phyloP scores from a whole-genome alignment of 2,888 invertebrate species.

The Sinodicranocentrus sp. region DNA sequence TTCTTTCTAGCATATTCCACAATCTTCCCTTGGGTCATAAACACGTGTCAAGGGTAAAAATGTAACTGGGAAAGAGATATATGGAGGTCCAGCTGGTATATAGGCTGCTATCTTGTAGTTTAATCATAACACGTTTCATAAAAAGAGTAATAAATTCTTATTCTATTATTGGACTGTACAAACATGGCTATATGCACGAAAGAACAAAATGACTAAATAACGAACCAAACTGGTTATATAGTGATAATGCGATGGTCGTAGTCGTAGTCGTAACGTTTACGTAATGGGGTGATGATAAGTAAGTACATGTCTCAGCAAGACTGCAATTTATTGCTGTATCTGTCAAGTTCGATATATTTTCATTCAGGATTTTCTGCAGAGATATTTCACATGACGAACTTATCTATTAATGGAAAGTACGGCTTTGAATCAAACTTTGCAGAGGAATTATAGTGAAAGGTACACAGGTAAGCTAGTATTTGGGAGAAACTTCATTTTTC shows the following conservation, averaged over 20 bases:
- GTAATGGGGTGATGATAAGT: constrained; percentile 26
- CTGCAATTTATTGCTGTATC: background rate
- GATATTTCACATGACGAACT: no score
- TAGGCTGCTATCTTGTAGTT: background rate
- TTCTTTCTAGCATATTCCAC: constrained; percentile 10
- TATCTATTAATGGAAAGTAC: no score
- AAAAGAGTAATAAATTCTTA: constrained; percentile 41
- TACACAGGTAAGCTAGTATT: no score
- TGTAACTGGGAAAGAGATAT: background rate
- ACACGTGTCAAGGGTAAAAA: constrained; percentile 14
- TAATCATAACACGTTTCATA: constrained; percentile 32
- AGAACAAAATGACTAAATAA: background rate
- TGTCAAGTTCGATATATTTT: no score
- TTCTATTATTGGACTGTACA: background rate
- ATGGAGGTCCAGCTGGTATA: background rate
- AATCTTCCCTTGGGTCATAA: constrained; percentile 28
- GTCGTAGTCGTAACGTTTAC: no score
- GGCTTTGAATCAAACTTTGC: no score
- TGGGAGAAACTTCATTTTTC: no score
- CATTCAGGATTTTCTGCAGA: no score
- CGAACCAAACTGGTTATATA: constrained; percentile 9
- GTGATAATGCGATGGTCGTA: constrained; percentile 24
- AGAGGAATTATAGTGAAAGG: no score
- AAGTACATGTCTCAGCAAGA: constrained; percentile 19
- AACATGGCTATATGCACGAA: background rate